phyloP scores from a whole-genome alignment of 2,797 vertebrate genomes.

The Sebastiscus tertius region DNA sequence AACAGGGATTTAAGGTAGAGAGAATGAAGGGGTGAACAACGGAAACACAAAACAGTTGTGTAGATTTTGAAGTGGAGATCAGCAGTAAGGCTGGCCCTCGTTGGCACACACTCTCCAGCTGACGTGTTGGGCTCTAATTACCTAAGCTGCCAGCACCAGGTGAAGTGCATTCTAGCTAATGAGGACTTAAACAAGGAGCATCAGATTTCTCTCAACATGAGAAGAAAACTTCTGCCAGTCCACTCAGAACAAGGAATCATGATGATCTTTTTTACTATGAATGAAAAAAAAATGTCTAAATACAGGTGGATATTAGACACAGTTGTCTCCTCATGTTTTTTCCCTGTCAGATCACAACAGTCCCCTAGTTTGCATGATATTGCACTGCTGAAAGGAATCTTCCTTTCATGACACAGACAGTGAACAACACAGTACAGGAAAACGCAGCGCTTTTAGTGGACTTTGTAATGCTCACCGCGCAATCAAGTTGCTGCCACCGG shows the following conservation, averaged over 20 bases:
- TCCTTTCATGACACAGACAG: neutral
- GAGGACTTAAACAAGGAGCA: conserved; percentile 18
- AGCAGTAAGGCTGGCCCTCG: neutral
- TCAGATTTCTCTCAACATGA: neutral
- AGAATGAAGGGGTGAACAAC: neutral
- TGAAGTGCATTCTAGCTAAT: conserved; percentile 25
- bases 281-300: neutral
- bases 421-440: neutral
- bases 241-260: neutral
- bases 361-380: neutral
- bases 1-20: neutral
- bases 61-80: conserved; percentile 14
- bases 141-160: conserved; percentile 20
- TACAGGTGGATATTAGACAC: neutral
- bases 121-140: conserved; percentile 39
- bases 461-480: no score
- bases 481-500: no score
- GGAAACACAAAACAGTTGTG: conserved; percentile 3
- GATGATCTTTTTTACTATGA: neutral
- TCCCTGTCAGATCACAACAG: neutral
- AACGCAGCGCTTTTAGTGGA: no score
- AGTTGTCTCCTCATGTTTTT: neutral
- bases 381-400: neutral
- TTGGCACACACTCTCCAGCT: neutral
- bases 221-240: neutral